These are phyloP conservation scores for Troides oblongomaculatus DNA, from an alignment of 2,888 invertebrate genomes.

Conservation along the genomic window DNA sequence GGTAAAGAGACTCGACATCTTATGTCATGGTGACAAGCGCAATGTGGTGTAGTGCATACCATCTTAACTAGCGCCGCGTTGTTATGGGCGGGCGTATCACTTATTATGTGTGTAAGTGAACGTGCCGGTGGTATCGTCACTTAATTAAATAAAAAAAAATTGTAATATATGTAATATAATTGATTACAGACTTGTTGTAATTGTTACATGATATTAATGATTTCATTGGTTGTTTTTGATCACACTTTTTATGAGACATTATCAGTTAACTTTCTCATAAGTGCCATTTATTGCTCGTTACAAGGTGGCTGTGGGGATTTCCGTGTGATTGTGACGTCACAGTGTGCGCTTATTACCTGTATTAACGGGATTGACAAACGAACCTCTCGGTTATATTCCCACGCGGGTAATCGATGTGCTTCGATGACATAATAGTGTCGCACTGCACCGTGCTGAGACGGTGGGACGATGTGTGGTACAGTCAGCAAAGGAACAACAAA, in stretches of 20 bases:
- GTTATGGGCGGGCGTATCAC: no score
- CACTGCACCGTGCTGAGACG: conserved; percentile 33
- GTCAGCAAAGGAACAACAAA: conserved; percentile 22
- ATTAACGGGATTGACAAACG: conserved; percentile 39
- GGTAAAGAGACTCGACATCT: no score
- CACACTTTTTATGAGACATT: not conserved
- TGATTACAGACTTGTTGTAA: no score
- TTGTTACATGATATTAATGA: no score
- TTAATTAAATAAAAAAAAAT: no score
- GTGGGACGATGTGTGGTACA: conserved; percentile 30
- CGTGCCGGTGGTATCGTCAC: no score
- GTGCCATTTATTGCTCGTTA: conserved; percentile 8
- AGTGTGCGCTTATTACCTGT: conserved; percentile 28
- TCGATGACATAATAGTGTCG: conserved; percentile 61
- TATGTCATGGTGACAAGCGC: no score
- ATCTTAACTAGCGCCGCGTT: no score
- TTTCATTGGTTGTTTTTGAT: no score
- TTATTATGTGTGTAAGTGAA: no score
- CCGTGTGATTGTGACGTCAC: conserved; percentile 33
- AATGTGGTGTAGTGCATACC: no score
- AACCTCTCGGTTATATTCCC: conserved; percentile 44
- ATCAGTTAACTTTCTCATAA: conserved; percentile 11
- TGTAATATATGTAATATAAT: no score
- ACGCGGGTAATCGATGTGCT: conserved; percentile 58
- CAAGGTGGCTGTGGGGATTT: conserved; percentile 13